phyloP scores from a whole-genome alignment of 2,113 vertebrate genomes.

The Cottus gobio region DNA sequence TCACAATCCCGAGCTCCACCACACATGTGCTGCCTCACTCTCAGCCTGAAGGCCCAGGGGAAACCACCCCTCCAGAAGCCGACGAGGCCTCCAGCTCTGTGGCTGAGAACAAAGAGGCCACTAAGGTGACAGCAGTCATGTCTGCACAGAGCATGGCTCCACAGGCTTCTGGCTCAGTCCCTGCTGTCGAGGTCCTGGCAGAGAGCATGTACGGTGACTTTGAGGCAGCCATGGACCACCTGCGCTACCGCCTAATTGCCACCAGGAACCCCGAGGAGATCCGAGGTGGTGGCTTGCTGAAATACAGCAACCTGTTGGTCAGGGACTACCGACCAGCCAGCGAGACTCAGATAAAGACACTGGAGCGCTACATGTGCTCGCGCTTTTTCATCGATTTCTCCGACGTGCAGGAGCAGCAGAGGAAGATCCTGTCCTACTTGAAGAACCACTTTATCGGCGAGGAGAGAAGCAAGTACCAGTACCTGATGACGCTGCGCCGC shows the following conservation, averaged over 20 bases:
- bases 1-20: slow-evolving; percentile 67
- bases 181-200: slow-evolving; percentile 85
- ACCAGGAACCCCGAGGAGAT: slow-evolving; percentile 97
- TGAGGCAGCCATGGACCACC: slow-evolving; percentile 91
- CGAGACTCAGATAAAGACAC: slow-evolving; percentile 91
- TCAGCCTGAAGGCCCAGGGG: slow-evolving; percentile 30
- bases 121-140: slow-evolving; percentile 38
- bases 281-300: slow-evolving; percentile 94
- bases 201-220: slow-evolving; percentile 98
- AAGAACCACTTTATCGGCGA: slow-evolving; percentile 96
- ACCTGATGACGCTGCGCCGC: slow-evolving; percentile 93
- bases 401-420: slow-evolving; percentile 92
- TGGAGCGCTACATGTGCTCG: slow-evolving; percentile 98
- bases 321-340: slow-evolving; percentile 92
- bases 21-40: slow-evolving; percentile 54
- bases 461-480: slow-evolving; percentile 96
- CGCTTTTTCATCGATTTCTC: slow-evolving; percentile 99
- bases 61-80: slow-evolving; percentile 36
- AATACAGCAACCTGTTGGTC: slow-evolving; percentile 96
- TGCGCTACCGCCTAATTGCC: slow-evolving; percentile 91
- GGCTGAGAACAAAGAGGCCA: slow-evolving; percentile 55
- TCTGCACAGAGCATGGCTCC: slow-evolving; percentile 43
- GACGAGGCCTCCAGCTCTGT: slow-evolving; percentile 39
- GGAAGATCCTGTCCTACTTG: slow-evolving; percentile 96
- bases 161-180: slow-evolving; percentile 60